A percentile compares a stretch with the other conserved stretches of the same genome.
phyloP scores from a whole-genome alignment of 2,113 vertebrate species.

The Oncorhynchus mykiss region DNA sequence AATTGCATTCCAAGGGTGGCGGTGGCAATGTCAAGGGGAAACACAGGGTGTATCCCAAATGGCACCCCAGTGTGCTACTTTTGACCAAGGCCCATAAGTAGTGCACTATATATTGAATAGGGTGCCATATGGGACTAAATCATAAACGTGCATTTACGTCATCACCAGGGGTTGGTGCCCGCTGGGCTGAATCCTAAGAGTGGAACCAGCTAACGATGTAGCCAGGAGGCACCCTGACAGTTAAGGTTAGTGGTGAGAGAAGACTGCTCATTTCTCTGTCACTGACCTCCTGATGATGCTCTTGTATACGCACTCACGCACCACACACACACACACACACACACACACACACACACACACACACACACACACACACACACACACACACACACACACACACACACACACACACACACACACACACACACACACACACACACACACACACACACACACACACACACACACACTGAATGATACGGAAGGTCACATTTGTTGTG shows the following conservation, averaged over 20 bases:
- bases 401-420: slow-evolving; percentile 3
- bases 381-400: slow-evolving; percentile 3
- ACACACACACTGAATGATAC: background rate
- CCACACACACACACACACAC: too few species aligned
- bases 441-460: slow-evolving; percentile 3
- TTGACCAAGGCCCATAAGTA: background rate
- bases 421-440: background rate
- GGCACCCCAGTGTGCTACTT: too few species aligned
- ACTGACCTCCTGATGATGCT: background rate
- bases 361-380: slow-evolving; percentile 4
- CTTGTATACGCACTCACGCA: too few species aligned
- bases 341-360: background rate
- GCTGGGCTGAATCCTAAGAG: background rate
- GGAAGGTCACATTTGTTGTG: slow-evolving; percentile 1
- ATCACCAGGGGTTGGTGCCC: background rate
- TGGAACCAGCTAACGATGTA: background rate
- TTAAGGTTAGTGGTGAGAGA: slow-evolving; percentile 9
- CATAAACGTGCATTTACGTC: background rate
- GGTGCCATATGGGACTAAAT: too few species aligned
- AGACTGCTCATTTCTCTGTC: slow-evolving; percentile 3
- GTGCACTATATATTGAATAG: too few species aligned
- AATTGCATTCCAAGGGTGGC: too few species aligned
- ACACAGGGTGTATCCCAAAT: background rate
- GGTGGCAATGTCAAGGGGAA: background rate
- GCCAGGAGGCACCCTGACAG: background rate